A percentile compares a stretch with the other conserved stretches of the same genome.
These are phyloP conservation scores for Sphaeramia orbicularis DNA, from an alignment of 2,797 vertebrate species.

Conservation along the genomic window DNA sequence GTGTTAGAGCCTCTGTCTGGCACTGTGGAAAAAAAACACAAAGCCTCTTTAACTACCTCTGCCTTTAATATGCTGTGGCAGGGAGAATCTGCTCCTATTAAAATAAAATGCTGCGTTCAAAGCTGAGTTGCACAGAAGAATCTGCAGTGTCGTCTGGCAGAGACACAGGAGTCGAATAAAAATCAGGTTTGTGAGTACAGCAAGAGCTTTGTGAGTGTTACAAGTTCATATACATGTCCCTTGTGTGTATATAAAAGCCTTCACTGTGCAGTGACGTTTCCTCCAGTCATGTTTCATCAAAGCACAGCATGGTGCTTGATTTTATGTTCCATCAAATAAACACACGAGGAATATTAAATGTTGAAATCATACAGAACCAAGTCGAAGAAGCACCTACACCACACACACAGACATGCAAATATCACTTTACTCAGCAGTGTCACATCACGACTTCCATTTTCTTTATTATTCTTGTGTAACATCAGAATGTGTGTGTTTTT, in stretches of 20 bases:
- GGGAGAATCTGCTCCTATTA: constrained; percentile 49
- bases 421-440: neutral
- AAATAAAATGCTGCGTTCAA: constrained; percentile 53
- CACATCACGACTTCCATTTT: constrained; percentile 6
- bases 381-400: neutral
- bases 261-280: constrained; percentile 18
- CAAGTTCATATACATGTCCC: constrained; percentile 7
- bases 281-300: neutral
- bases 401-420: constrained; percentile 9
- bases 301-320: constrained; percentile 2
- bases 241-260: constrained; percentile 22
- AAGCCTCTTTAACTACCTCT: constrained; percentile 60
- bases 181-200: constrained; percentile 16
- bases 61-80: constrained; percentile 63
- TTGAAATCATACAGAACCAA: constrained; percentile 4
- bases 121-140: constrained; percentile 19
- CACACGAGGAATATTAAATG: neutral
- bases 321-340: constrained; percentile 13
- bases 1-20: constrained; percentile 56
- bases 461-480: constrained; percentile 33
- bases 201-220: constrained; percentile 25
- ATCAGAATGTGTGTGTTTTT: constrained; percentile 39
- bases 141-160: constrained; percentile 19
- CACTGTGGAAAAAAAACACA: constrained; percentile 44
- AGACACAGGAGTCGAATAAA: constrained; percentile 33